phyloP scores from a whole-genome alignment of 2,797 vertebrate genomes.

The Cygnus olor region DNA sequence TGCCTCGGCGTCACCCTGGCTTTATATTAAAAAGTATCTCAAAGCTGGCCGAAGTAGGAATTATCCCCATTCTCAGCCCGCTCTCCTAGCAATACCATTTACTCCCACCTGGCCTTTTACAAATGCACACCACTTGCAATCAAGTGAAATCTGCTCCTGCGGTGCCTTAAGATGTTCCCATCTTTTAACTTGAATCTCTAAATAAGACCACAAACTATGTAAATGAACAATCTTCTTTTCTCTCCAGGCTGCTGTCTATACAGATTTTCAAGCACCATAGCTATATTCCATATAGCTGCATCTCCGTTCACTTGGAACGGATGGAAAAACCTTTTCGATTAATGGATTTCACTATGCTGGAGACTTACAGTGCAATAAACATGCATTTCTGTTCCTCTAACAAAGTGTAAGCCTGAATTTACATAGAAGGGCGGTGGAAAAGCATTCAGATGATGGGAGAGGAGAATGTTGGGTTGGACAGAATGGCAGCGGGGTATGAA shows the following conservation, averaged over 20 bases:
- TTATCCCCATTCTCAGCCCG: background rate
- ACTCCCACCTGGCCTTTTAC: background rate
- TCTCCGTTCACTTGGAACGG: conserved; percentile 32
- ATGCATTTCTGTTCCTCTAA: conserved; percentile 15
- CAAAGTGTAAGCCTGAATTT: conserved; percentile 7
- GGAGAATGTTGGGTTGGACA: conserved; percentile 38
- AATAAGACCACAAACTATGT: conserved; percentile 20
- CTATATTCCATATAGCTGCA: conserved; percentile 1
- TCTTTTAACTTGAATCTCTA: background rate
- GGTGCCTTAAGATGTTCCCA: background rate
- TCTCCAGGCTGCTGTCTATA: conserved; percentile 1
- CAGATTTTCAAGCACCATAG: conserved; percentile 22
- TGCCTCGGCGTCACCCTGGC: background rate
- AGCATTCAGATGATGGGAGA: conserved; percentile 14
- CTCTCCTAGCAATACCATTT: background rate
- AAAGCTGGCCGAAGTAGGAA: background rate
- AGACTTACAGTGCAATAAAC: conserved; percentile 21
- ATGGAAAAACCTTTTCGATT: conserved; percentile 46
- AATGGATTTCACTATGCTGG: background rate
- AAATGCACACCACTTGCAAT: background rate
- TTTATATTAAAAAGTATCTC: background rate
- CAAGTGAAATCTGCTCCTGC: background rate
- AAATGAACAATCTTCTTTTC: conserved; percentile 23
- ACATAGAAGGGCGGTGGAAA: background rate
- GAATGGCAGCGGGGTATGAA: background rate